Percentiles rank a stretch among this genome's conserved stretches.
phyloP scores from a whole-genome alignment of 2,797 vertebrate genomes.

The Orestias chungarensis region DNA sequence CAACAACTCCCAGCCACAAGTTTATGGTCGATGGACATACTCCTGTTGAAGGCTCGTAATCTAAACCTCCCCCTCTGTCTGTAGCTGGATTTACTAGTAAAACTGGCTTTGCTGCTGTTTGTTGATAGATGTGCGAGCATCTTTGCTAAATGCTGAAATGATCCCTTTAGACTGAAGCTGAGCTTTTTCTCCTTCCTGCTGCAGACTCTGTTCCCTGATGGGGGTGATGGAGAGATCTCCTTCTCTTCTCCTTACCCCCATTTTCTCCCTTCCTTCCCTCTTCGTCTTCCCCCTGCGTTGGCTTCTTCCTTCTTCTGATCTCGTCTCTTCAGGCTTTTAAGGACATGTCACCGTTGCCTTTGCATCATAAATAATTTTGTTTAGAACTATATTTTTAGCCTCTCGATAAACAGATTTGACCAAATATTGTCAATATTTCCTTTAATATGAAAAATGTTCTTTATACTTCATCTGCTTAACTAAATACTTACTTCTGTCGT shows the following conservation, averaged over 20 bases:
- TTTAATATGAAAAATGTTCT: neutral
- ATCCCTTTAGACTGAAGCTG: slow-evolving; percentile 29
- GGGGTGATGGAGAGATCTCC: slow-evolving; percentile 60
- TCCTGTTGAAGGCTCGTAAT: neutral
- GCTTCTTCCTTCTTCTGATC: slow-evolving; percentile 48
- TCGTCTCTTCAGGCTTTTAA: slow-evolving; percentile 43
- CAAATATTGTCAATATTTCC: neutral
- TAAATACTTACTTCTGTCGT: neutral
- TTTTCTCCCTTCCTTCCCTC: slow-evolving; percentile 39
- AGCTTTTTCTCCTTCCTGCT: slow-evolving; percentile 63
- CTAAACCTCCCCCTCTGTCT: neutral
- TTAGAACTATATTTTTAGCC: slow-evolving; percentile 33
- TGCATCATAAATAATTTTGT: neutral
- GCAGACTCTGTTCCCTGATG: slow-evolving; percentile 69
- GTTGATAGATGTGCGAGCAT: neutral
- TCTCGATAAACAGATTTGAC: slow-evolving; percentile 26
- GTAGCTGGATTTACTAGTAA: neutral
- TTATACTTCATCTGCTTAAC: neutral
- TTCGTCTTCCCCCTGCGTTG: slow-evolving; percentile 42
- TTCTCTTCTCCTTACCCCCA: slow-evolving; percentile 48
- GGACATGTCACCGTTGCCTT: slow-evolving; percentile 28
- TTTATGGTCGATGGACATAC: slow-evolving; percentile 17
- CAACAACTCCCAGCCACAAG: slow-evolving; percentile 49
- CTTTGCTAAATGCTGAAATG: neutral
- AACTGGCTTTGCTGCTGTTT: neutral